Evolutionary conservation across 2,113 vertebrate species (phyloP), one percentile per base, ranked within the genome.

Genomic region (Aix galericulata): DNA sequence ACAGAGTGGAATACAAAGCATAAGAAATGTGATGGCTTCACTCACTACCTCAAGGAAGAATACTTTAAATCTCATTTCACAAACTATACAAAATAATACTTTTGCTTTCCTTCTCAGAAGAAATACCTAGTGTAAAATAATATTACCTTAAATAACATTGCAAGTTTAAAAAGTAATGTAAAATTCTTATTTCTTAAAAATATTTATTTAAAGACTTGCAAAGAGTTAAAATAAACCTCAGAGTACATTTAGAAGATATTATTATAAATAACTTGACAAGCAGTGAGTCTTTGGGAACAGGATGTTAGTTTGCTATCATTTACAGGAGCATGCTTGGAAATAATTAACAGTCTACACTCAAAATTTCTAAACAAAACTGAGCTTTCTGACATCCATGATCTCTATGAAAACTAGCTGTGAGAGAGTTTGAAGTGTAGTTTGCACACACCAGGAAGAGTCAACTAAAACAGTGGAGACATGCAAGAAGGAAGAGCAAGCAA

Each of bases 221-320:
- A 46, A 86, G 46, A 38, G 10, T 63, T 94, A 82, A 93, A 93
- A 86, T 50, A 63, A 81, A 64, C 8, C 7, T 69, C 31, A 29
- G 29, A 56, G 29, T 60, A 59, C 6, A 38, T 32, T 76, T 81
- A 27, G 17, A 86, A 74, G 12, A 62, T 26, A 46, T 32, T 18
- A 77, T 90, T 64, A 34, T 63, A 91, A 86, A 56, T 2, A 81
- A 78, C 27, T 68, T 93, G 82, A 86, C 48, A 94, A 89, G 46
- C 31, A 46, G n/a, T 48, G 64, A 88, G 34, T 2, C 32, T 91
- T 94, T 77, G 34, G 52, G 76, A 81, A 40, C 17, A 63, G 50
- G 31, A 77, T 88, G 17, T n/a, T 66, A 58, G 14, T 81, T 77
- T 86, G 40, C 71, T 88, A 64, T 32, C 3, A n/a, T 85, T 85